Base-by-base conservation (phyloP, 2,888 invertebrate species). In the Scaptomyza parva region DNA sequence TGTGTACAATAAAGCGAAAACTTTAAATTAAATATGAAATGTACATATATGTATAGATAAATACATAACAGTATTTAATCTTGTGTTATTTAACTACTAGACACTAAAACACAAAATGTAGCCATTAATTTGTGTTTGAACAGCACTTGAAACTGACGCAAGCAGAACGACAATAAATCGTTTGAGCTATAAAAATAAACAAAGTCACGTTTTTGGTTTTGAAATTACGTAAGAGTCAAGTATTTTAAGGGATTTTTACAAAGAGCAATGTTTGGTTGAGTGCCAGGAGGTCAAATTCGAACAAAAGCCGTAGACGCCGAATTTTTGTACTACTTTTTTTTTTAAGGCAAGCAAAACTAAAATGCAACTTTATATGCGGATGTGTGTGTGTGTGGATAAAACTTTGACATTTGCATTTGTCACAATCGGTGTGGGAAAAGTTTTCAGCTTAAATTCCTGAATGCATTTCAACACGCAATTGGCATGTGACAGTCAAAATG, bases 351-450 rank as follows among this genome's bases (percentile, higher is more conserved):
- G 14, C 37, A 22, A 43, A 43, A 24, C 43, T 20, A 44, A 53
- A 65, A 54, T 57, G 43, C 35, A 76, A 54, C 57, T 69, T 50
- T 39, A 14, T 24, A 22, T 14, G 2, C 5, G 12, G 22, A 35
- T 43, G 14, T 22, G 6, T 26, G 20, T 22, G 28, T 9, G n/a
- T 20, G 18, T 18, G 12, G 65, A 63, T 22, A 60, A 78, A 86
- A 83, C 64, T 83, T 88, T 86, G 69, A 65, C 80, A 86, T 84
- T 88, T 88, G 86, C 86, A 88, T 85, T 76, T 85, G 86, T 88
- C 86, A 70, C 71, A 71, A 71, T 61, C 64, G 60, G 71, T 55
- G 71, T 55, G 60, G 64, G 44, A 86, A 88, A 85, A 85, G 86
- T 84, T 85, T 86, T 72, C 80, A 69, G 76, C 88, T 85, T 85